phyloP scores from a whole-genome alignment of 2,888 invertebrate genomes.

The Erebia ligea region DNA sequence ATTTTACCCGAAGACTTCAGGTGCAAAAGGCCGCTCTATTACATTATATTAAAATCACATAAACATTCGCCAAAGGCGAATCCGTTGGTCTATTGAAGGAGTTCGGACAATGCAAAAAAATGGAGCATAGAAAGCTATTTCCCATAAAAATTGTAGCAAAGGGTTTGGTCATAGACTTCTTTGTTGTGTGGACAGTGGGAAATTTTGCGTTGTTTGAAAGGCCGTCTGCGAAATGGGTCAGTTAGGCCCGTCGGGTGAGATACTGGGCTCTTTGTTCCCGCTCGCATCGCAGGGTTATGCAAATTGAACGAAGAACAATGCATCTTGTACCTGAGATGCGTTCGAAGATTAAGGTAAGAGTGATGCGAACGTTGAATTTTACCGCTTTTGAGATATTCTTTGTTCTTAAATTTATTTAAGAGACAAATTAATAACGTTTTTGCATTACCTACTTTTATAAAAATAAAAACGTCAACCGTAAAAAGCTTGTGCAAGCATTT shows the following conservation, averaged over 20 bases:
- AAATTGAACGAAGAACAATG: constrained; percentile 67
- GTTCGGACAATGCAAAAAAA: constrained; percentile 81
- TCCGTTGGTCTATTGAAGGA: constrained; percentile 60
- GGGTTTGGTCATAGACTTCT: constrained; percentile 68
- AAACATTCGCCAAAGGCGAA: constrained; percentile 74
- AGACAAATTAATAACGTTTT: constrained; percentile 2
- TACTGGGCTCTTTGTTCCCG: constrained; percentile 59
- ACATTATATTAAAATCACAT: constrained; percentile 71
- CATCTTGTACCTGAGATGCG: constrained; percentile 53
- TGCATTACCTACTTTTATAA: background rate
- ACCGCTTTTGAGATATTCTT: constrained; percentile 28
- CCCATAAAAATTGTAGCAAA: constrained; percentile 78
- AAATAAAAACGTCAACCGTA: background rate
- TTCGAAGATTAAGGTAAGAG: constrained; percentile 44
- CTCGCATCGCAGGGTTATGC: constrained; percentile 71
- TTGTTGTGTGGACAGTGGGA: constrained; percentile 78
- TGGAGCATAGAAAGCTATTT: constrained; percentile 76
- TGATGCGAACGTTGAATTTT: constrained; percentile 36
- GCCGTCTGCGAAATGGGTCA: constrained; percentile 72
- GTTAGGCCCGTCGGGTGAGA: constrained; percentile 61
- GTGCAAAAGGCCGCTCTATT: constrained; percentile 59
- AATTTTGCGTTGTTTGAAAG: constrained; percentile 68
- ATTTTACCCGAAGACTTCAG: constrained; percentile 49
- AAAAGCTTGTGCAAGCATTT: background rate
- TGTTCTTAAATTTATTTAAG: constrained; percentile 18